Evolutionary conservation across 2,888 invertebrate genomes (phyloP).

Genomic region (Odontocerum albicorne): DNA sequence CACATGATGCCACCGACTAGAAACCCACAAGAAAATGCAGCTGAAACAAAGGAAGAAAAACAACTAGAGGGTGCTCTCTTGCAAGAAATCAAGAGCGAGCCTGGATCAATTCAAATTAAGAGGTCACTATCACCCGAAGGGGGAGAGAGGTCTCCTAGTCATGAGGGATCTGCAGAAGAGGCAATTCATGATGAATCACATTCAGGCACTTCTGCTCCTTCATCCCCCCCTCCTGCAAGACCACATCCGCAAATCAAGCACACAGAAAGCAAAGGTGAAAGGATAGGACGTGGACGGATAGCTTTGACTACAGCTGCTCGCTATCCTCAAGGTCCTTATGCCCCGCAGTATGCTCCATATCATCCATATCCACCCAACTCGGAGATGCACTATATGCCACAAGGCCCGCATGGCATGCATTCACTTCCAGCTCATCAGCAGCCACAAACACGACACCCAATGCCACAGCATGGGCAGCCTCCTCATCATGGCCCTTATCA

Average conservation of each 20-base stretch:
- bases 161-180: slow-evolving; percentile 18
- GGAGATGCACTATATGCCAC: slow-evolving; percentile 31
- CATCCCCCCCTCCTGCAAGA: slow-evolving; percentile 42
- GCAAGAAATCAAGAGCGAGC: slow-evolving; percentile 55
- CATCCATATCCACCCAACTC: slow-evolving; percentile 50
- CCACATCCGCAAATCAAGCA: slow-evolving; percentile 50
- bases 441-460: slow-evolving; percentile 8
- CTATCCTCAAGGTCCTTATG: slow-evolving; percentile 55
- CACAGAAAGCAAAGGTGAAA: slow-evolving; percentile 54
- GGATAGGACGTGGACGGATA: slow-evolving; percentile 44
- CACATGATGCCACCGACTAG: slow-evolving; percentile 28
- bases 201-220: slow-evolving; percentile 11
- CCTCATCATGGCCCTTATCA: slow-evolving; percentile 16
- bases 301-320: slow-evolving; percentile 41
- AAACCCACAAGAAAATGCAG: slow-evolving; percentile 7
- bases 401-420: slow-evolving; percentile 39
- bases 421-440: slow-evolving; percentile 43
- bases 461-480: slow-evolving; percentile 17
- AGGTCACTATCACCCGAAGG: slow-evolving; percentile 30
- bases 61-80: slow-evolving; percentile 6
- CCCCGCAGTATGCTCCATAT: slow-evolving; percentile 53
- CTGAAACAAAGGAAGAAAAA: too few relatives aligned
- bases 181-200: slow-evolving; percentile 9
- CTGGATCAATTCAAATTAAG: slow-evolving; percentile 36
- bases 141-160: slow-evolving; percentile 18